Evolutionary conservation across 1,140 invertebrate genomes (phyloP).

Genomic region (Papilio glaucus): DNA sequence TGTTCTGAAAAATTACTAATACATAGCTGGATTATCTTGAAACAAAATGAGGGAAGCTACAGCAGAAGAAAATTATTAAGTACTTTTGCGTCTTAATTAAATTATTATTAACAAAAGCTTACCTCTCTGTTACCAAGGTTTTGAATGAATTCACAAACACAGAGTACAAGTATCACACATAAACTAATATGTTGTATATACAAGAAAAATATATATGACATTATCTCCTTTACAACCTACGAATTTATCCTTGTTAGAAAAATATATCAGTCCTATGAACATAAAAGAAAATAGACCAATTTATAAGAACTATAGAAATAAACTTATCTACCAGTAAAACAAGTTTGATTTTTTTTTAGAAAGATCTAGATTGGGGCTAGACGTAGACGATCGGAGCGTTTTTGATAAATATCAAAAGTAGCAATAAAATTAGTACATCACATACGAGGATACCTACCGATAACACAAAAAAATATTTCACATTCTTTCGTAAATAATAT

Average conservation of each 20-base stretch:
- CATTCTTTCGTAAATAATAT: background rate
- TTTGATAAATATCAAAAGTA: constrained; percentile 24
- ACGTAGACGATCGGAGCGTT: background rate
- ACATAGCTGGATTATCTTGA: no score
- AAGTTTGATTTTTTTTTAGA: background rate
- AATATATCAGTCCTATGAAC: background rate
- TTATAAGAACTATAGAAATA: constrained; percentile 14
- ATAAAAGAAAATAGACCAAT: constrained; percentile 22
- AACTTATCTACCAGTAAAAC: constrained; percentile 12
- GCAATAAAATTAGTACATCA: constrained; percentile 22
- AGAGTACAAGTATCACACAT: background rate
- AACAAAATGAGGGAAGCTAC: no score
- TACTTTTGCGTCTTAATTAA: no score
- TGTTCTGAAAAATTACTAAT: no score
- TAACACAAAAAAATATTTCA: constrained; percentile 6
- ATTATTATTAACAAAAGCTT: background rate
- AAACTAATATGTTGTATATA: background rate
- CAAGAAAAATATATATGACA: background rate
- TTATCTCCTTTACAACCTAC: background rate
- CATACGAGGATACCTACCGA: background rate
- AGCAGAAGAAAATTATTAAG: no score
- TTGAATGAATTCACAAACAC: background rate
- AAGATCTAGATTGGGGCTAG: constrained; percentile 12
- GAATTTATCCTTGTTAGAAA: background rate
- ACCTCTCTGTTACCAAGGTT: background rate